phyloP scores from a whole-genome alignment of 1,140 invertebrate species.

The Sinella curviseta region DNA sequence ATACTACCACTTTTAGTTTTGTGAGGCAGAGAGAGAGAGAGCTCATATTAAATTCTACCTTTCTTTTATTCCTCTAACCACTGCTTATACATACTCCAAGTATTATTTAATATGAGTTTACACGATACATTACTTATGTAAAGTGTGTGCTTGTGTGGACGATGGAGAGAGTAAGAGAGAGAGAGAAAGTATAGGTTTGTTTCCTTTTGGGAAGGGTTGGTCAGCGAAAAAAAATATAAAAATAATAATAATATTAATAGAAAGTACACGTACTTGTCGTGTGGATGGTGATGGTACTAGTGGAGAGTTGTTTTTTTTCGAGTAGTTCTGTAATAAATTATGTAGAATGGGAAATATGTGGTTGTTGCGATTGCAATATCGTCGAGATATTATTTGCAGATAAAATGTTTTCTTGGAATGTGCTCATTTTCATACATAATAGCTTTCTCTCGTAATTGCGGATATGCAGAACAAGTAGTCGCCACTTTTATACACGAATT shows the following conservation, averaged over 20 bases:
- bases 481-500: not conserved
- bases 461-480: not conserved
- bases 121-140: no score
- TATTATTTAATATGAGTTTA: no score
- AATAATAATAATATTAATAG: not conserved
- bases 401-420: slow-evolving; percentile 17
- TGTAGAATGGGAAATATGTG: not conserved
- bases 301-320: not conserved
- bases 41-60: not conserved
- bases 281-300: no score
- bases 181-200: not conserved
- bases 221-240: not conserved
- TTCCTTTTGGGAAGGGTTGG: not conserved
- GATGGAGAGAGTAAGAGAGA: no score
- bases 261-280: no score
- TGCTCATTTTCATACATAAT: not conserved
- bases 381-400: not conserved
- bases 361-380: not conserved
- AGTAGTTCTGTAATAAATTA: not conserved
- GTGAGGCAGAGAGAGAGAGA: no score
- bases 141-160: not conserved
- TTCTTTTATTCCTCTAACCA: no score
- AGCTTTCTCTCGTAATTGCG: not conserved
- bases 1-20: no score
- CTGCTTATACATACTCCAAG: no score